Evolutionary conservation across 1,140 invertebrate species (phyloP).

Genomic region (Pogonus chalceus): DNA sequence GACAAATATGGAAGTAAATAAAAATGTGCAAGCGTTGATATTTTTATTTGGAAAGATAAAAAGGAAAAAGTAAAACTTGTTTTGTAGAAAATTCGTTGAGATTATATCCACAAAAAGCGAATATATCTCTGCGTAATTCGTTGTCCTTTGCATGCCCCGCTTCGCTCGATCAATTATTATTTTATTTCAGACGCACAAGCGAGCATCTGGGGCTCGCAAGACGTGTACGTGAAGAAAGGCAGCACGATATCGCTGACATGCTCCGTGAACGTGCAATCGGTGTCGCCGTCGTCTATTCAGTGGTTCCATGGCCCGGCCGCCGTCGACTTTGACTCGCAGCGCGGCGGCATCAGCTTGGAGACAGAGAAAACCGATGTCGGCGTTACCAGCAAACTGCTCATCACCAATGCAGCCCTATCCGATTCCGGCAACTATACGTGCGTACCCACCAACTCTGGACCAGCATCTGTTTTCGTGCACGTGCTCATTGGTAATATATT

Average conservation of each 20-base stretch:
- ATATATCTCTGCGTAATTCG: too few relatives aligned
- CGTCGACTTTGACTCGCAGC: conserved; percentile 76
- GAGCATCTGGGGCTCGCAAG: conserved; percentile 72
- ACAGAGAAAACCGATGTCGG: conserved; percentile 82
- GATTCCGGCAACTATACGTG: conserved; percentile 88
- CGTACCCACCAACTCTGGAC: conserved; percentile 75
- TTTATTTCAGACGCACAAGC: conserved; percentile 73
- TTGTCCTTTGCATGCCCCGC: neutral
- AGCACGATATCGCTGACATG: conserved; percentile 84
- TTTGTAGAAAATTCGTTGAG: too few relatives aligned
- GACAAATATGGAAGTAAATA: too few relatives aligned
- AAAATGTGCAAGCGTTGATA: too few relatives aligned
- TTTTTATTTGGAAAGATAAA: too few relatives aligned
- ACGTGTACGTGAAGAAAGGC: conserved; percentile 81
- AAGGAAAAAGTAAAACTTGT: too few relatives aligned
- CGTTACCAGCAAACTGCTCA: conserved; percentile 78
- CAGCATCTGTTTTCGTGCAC: conserved; percentile 77
- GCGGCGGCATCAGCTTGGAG: conserved; percentile 78
- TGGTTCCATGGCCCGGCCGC: conserved; percentile 75
- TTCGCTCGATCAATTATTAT: conserved; percentile 14
- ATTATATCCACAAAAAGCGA: too few relatives aligned
- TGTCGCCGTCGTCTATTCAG: conserved; percentile 61
- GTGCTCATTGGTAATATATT: conserved; percentile 72
- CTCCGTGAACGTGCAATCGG: conserved; percentile 77
- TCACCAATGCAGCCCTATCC: conserved; percentile 71